phyloP scores from a whole-genome alignment of 1,140 invertebrate species.

The Chlorops oryzae region DNA sequence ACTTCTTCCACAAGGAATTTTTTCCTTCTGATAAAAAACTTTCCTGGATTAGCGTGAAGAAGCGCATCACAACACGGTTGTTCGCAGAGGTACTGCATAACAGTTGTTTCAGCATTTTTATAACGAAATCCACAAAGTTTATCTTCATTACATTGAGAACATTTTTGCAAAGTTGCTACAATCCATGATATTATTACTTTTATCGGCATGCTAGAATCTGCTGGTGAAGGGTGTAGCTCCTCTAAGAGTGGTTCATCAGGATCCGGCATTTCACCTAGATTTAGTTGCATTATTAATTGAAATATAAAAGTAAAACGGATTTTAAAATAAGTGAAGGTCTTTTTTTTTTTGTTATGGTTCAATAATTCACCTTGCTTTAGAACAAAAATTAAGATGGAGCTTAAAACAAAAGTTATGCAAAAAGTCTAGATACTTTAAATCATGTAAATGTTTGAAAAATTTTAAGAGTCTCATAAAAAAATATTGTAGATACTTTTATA shows the following conservation, averaged over 20 bases:
- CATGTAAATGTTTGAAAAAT: too few species aligned
- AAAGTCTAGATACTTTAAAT: too few species aligned
- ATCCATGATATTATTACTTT: conserved; percentile 42
- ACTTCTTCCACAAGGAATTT: conserved; percentile 43
- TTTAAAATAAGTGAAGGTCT: too few species aligned
- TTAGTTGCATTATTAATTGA: background rate
- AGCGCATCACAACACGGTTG: conserved; percentile 46
- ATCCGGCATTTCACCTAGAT: conserved; percentile 17
- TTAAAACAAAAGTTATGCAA: too few species aligned
- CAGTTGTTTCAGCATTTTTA: conserved; percentile 20
- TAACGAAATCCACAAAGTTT: conserved; percentile 38
- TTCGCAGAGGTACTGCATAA: conserved; percentile 43
- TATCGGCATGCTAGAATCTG: conserved; percentile 14
- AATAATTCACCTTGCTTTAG: too few species aligned
- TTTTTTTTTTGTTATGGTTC: too few species aligned
- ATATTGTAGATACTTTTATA: too few species aligned
- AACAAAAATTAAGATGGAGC: too few species aligned
- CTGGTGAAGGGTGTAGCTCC: conserved; percentile 18
- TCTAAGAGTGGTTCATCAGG: conserved; percentile 30
- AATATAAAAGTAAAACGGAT: too few species aligned
- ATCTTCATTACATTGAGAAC: conserved; percentile 29
- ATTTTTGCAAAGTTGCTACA: conserved; percentile 30
- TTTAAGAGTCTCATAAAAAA: too few species aligned
- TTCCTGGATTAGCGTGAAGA: conserved; percentile 35
- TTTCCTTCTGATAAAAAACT: conserved; percentile 47